Conservation (phyloP, 2,113 vertebrate species). For the Sigmodon hispidus region DNA sequence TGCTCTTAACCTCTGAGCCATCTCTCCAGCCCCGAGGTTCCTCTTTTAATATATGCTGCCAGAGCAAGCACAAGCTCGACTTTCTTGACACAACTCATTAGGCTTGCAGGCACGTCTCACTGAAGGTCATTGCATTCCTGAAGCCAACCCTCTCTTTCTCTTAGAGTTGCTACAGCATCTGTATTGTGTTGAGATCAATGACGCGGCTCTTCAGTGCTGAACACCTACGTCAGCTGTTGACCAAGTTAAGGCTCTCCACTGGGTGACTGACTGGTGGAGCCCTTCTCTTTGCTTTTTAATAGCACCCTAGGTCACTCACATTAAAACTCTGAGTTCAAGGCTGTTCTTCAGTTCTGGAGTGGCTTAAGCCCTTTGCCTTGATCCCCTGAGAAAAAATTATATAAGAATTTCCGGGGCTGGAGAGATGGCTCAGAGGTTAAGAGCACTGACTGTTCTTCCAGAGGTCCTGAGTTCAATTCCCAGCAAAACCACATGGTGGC, state of each 20-base stretch:
- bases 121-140: neutral
- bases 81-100: neutral
- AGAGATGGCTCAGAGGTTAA: too few species aligned
- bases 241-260: neutral
- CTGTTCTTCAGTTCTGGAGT: neutral
- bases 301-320: neutral
- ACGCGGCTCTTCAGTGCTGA: neutral
- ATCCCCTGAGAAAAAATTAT: neutral
- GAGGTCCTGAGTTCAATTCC: too few species aligned
- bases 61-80: neutral
- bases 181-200: accelerated
- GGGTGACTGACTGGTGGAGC: neutral
- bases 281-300: neutral
- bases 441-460: too few species aligned
- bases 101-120: neutral
- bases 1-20: too few species aligned
- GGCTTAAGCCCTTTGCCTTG: neutral
- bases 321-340: neutral
- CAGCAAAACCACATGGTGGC: too few species aligned
- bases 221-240: neutral
- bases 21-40: too few species aligned
- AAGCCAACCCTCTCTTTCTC: neutral
- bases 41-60: neutral
- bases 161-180: accelerated
- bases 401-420: too few species aligned